A percentile compares a stretch with the other conserved stretches of the same genome.
These are phyloP conservation scores for Agrilus biguttatus DNA, from an alignment of 2,888 invertebrate genomes.

Conservation along the genomic window DNA sequence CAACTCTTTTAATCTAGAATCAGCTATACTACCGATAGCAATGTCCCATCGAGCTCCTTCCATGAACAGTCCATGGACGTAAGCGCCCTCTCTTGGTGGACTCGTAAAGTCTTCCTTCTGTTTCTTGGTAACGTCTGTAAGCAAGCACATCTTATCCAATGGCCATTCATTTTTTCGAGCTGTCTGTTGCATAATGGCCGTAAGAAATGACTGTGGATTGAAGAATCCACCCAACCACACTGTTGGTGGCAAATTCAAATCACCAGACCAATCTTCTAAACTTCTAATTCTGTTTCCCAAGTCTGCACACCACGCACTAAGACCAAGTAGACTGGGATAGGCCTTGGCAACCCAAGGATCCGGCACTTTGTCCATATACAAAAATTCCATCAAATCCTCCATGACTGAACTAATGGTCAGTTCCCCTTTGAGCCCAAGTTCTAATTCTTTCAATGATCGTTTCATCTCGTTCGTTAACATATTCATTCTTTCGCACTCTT, in stretches of 20 bases:
- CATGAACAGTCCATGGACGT: conserved; percentile 79
- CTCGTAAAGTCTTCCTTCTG: conserved; percentile 68
- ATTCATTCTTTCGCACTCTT: conserved; percentile 95
- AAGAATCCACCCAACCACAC: conserved; percentile 94
- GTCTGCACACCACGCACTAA: conserved; percentile 80
- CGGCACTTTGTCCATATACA: conserved; percentile 87
- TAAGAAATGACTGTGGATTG: conserved; percentile 92
- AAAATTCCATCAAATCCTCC: conserved; percentile 71
- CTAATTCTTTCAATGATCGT: conserved; percentile 69
- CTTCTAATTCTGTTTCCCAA: conserved; percentile 65
- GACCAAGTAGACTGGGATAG: conserved; percentile 72
- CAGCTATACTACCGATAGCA: conserved; percentile 59
- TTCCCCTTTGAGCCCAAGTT: conserved; percentile 85
- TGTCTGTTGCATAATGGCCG: conserved; percentile 95
- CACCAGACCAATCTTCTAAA: conserved; percentile 76
- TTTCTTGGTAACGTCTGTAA: conserved; percentile 90
- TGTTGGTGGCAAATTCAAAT: conserved; percentile 72
- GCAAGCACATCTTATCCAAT: conserved; percentile 86
- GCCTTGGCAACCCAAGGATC: conserved; percentile 72
- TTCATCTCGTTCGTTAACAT: conserved; percentile 66
- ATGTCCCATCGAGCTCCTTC: conserved; percentile 92
- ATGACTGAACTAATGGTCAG: conserved; percentile 84
- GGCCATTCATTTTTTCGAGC: conserved; percentile 94
- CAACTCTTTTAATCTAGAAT: conserved; percentile 77
- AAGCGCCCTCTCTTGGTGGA: conserved; percentile 83